Conservation (phyloP, 2,113 vertebrate genomes). For the Podiceps cristatus region DNA sequence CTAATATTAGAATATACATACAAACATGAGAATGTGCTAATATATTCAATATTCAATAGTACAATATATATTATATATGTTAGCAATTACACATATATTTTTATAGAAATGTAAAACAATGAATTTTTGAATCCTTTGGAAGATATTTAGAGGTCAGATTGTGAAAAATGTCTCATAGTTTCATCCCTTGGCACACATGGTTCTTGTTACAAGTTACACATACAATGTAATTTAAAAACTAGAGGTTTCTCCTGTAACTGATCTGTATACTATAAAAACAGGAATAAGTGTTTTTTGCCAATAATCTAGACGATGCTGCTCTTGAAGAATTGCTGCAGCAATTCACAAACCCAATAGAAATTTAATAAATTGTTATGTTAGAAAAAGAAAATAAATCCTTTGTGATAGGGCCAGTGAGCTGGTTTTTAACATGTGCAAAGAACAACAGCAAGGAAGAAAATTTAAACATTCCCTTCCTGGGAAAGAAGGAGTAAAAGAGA, state of each 20-base stretch:
- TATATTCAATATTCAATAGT: not conserved
- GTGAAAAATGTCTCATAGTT: not conserved
- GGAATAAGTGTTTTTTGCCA: not conserved
- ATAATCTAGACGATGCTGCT: not conserved
- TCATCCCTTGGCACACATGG: not conserved
- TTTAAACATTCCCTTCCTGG: not conserved
- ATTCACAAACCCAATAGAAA: not conserved
- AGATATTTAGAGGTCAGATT: not conserved
- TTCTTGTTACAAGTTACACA: constrained; percentile 42
- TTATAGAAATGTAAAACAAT: not conserved
- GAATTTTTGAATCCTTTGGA: not conserved
- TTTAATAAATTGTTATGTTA: not conserved
- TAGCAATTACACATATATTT: not conserved
- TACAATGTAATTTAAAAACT: constrained; percentile 31
- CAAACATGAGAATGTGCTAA: not conserved
- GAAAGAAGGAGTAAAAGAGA: not conserved
- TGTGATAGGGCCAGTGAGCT: not conserved
- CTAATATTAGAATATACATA: not conserved
- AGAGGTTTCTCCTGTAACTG: not conserved
- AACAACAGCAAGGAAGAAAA: not conserved
- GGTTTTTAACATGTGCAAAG: not conserved
- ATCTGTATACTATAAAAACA: not conserved
- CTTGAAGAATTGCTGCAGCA: not conserved
- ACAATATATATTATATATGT: not conserved
- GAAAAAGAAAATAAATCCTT: not conserved